These are phyloP conservation scores for Lasioglossum baleicum DNA, from an alignment of 1,140 invertebrate species.

Conservation along the genomic window DNA sequence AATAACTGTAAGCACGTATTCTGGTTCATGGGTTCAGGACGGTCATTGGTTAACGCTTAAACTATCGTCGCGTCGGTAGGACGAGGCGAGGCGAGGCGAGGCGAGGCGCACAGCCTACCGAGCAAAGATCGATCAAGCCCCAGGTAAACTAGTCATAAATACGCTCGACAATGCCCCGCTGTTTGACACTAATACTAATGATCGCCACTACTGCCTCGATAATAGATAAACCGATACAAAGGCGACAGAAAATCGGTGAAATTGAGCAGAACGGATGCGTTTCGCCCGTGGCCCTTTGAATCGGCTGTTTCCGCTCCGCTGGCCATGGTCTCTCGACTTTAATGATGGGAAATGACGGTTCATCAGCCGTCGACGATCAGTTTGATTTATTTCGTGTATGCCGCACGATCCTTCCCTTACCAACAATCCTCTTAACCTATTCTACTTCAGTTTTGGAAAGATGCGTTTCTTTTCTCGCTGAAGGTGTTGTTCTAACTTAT, in stretches of 20 bases:
- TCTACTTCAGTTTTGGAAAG: no score
- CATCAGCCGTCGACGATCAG: slow-evolving; percentile 60
- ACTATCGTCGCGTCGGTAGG: slow-evolving; percentile 8
- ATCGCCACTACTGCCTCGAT: slow-evolving; percentile 60
- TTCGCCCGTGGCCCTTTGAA: slow-evolving; percentile 63
- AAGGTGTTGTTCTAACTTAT: no score
- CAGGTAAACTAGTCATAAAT: slow-evolving; percentile 70
- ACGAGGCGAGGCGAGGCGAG: neutral
- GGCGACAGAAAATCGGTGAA: slow-evolving; percentile 72
- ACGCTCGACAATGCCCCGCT: slow-evolving; percentile 61
- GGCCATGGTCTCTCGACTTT: slow-evolving; percentile 56
- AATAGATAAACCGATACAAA: slow-evolving; percentile 69
- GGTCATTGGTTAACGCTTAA: slow-evolving; percentile 6
- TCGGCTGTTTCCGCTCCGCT: slow-evolving; percentile 68
- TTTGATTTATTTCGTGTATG: slow-evolving; percentile 63
- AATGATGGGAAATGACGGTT: slow-evolving; percentile 76
- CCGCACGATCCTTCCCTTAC: neutral
- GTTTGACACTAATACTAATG: slow-evolving; percentile 73
- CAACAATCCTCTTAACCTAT: no score
- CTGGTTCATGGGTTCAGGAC: slow-evolving; percentile 34
- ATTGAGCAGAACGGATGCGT: slow-evolving; percentile 72
- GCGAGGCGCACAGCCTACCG: neutral
- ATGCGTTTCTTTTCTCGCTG: no score
- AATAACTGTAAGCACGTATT: slow-evolving; percentile 47
- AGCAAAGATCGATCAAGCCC: neutral